A percentile compares a stretch with the other conserved stretches of the same genome.
Conservation (phyloP, 2,888 invertebrate genomes). For the Danaus chrysippus region DNA sequence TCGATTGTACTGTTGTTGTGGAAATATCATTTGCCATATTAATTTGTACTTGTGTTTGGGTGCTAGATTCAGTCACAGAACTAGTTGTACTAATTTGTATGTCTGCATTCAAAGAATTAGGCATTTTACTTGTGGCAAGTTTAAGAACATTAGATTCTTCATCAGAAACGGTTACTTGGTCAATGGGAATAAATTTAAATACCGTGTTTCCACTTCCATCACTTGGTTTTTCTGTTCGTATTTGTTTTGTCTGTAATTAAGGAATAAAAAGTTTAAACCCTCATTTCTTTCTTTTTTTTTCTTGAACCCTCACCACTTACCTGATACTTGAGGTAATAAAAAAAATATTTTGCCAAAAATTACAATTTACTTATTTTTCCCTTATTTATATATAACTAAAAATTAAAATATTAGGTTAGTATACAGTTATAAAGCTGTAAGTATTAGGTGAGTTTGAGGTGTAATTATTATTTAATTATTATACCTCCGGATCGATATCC, state of each 20-base stretch:
- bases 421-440: neutral
- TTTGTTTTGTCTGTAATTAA: slow-evolving; percentile 75
- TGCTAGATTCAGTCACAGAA: slow-evolving; percentile 57
- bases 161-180: slow-evolving; percentile 60
- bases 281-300: slow-evolving; percentile 8
- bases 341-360: neutral
- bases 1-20: slow-evolving; percentile 40
- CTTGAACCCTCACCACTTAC: slow-evolving; percentile 62
- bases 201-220: slow-evolving; percentile 60
- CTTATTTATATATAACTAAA: slow-evolving; percentile 22
- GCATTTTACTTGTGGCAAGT: slow-evolving; percentile 59
- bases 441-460: slow-evolving; percentile 22
- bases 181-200: slow-evolving; percentile 73
- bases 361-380: neutral
- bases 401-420: slow-evolving; percentile 18
- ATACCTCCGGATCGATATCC: slow-evolving; percentile 82
- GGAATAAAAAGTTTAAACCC: slow-evolving; percentile 30
- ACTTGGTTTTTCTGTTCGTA: slow-evolving; percentile 71
- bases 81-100: slow-evolving; percentile 47
- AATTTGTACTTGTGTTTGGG: slow-evolving; percentile 51
- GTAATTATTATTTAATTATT: slow-evolving; percentile 57
- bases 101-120: slow-evolving; percentile 46
- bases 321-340: slow-evolving; percentile 32
- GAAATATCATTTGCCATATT: slow-evolving; percentile 40
- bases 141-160: slow-evolving; percentile 68